Percentiles rank a stretch among this genome's conserved stretches.
Conservation (phyloP, 1,140 invertebrate genomes). For the Dendroctonus valens region DNA sequence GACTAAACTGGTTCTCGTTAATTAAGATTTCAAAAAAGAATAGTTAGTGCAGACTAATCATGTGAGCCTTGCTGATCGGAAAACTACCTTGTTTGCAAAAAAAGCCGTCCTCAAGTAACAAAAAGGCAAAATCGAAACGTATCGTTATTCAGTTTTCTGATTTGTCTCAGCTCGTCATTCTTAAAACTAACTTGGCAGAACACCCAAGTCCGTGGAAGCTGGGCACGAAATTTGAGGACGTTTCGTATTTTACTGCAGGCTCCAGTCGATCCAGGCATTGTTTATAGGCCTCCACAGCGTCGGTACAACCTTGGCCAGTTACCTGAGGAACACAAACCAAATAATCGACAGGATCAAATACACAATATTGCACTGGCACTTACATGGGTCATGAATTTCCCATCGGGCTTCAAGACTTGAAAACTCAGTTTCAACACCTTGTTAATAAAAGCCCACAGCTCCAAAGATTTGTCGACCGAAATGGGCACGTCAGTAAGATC, state of each 20-base stretch:
- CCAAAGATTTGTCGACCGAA: constrained; percentile 66
- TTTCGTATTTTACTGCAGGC: constrained; percentile 69
- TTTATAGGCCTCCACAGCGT: constrained; percentile 78
- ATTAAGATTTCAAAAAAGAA: too few species aligned
- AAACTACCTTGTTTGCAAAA: not conserved
- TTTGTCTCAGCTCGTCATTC: too few species aligned
- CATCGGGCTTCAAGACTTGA: constrained; percentile 72
- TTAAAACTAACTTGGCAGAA: constrained; percentile 72
- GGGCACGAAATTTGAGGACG: constrained; percentile 77
- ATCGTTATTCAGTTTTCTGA: too few species aligned
- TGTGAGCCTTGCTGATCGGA: too few species aligned
- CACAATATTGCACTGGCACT: constrained; percentile 45
- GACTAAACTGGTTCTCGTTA: too few species aligned
- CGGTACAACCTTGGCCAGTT: constrained; percentile 72
- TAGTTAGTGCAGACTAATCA: too few species aligned
- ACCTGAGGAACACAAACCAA: constrained; percentile 19
- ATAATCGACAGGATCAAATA: too few species aligned
- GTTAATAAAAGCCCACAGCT: constrained; percentile 85
- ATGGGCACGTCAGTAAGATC: constrained; percentile 94
- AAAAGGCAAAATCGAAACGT: too few species aligned
- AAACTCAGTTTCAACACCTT: constrained; percentile 79
- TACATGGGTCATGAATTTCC: constrained; percentile 90
- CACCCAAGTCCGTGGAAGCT: constrained; percentile 88
- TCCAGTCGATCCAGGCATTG: constrained; percentile 69
- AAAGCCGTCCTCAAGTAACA: not conserved